Percentiles rank a stretch among this genome's conserved stretches.
Conservation (phyloP, 2,888 invertebrate genomes). For the Mimumesa dahlbomi region DNA sequence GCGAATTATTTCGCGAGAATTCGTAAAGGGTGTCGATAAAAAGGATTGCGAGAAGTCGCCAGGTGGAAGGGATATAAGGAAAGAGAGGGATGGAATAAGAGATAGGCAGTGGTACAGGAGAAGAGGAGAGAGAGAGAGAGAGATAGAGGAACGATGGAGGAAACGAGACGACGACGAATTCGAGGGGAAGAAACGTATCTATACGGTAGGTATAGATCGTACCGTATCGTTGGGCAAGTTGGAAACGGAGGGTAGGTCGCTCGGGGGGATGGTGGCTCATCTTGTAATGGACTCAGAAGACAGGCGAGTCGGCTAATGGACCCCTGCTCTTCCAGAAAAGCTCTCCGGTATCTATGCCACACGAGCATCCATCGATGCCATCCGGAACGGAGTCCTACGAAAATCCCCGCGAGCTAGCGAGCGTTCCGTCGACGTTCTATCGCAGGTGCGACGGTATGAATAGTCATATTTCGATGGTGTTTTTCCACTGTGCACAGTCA, state of each 20-base stretch:
- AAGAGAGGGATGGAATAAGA: not conserved
- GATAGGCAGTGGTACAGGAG: not conserved
- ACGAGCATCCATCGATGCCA: conserved; percentile 78
- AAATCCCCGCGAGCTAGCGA: no score
- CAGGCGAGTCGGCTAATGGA: conserved; percentile 80
- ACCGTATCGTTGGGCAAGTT: conserved; percentile 64
- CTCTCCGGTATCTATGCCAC: conserved; percentile 78
- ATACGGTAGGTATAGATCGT: conserved; percentile 58
- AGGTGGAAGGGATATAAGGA: not conserved
- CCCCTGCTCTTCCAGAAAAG: conserved; percentile 78
- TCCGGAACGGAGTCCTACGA: conserved; percentile 71
- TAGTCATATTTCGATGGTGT: not conserved
- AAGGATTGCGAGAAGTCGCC: conserved; percentile 28
- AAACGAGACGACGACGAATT: not conserved
- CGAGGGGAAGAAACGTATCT: conserved; percentile 49
- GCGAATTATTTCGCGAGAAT: no score
- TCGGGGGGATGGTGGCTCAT: conserved; percentile 75
- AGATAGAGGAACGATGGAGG: conserved; percentile 9
- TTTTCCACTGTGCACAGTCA: not conserved
- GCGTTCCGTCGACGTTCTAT: not conserved
- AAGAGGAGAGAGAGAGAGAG: not conserved
- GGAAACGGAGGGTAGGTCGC: conserved; percentile 66
- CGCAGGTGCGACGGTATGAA: conserved; percentile 1
- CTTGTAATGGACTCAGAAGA: conserved; percentile 81
- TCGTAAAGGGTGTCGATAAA: no score